These are phyloP conservation scores for Pantherophis alleghaniensis DNA, from an alignment of 2,797 vertebrate species.

Conservation along the genomic window DNA sequence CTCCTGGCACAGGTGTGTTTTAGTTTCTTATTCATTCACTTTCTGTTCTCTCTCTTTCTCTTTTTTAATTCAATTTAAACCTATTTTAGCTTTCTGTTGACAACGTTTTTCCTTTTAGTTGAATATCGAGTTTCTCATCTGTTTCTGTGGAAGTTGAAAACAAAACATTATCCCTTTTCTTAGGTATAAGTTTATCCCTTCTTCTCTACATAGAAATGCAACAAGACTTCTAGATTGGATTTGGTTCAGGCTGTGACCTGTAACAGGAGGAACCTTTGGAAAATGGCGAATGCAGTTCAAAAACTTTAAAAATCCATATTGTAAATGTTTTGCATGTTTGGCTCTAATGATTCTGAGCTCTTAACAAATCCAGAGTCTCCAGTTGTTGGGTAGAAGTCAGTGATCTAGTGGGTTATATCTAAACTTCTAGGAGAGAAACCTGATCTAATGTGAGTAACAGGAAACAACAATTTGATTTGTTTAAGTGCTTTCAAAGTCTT, in stretches of 20 bases:
- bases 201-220: slow-evolving; percentile 36
- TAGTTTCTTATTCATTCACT: slow-evolving; percentile 99
- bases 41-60: slow-evolving; percentile 98
- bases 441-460: slow-evolving; percentile 15
- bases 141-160: slow-evolving; percentile 84
- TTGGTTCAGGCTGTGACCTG: slow-evolving; percentile 4
- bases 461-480: not conserved
- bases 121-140: slow-evolving; percentile 85
- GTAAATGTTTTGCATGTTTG: not conserved
- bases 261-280: not conserved
- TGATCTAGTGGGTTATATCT: not conserved
- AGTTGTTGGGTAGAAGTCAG: not conserved
- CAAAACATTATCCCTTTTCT: slow-evolving; percentile 77
- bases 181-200: slow-evolving; percentile 69
- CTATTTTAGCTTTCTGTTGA: slow-evolving; percentile 85
- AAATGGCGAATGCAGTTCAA: not conserved
- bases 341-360: not conserved
- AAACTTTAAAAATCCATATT: not conserved
- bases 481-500: not conserved
- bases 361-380: not conserved
- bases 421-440: not conserved
- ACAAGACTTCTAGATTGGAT: slow-evolving; percentile 11
- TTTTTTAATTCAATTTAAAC: slow-evolving; percentile 82
- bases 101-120: slow-evolving; percentile 86
- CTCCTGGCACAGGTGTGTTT: slow-evolving; percentile 99